Evolutionary conservation across 23 tunicate genomes (phyloP).

Genomic region (Phallusia fumigata): DNA sequence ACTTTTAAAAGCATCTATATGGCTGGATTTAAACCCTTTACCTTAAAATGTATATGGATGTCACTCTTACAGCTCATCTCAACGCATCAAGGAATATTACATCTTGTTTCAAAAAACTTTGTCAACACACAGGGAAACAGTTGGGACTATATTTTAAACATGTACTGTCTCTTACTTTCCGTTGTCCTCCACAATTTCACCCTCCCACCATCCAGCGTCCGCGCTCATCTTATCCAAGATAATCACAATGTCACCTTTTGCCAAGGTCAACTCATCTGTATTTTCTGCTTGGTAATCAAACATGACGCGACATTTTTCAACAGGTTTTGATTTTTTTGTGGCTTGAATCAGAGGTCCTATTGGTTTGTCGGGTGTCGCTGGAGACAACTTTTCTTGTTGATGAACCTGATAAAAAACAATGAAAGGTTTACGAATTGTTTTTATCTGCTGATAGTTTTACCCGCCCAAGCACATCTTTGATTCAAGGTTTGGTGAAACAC

Average conservation of each 20-base stretch:
- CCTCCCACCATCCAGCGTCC: conserved; percentile 97
- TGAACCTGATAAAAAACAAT: not conserved
- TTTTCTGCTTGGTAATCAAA: conserved; percentile 73
- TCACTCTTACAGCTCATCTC: too few relatives aligned
- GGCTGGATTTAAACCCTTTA: too few relatives aligned
- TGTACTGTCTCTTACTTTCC: conserved; percentile 58
- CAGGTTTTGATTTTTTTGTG: not conserved
- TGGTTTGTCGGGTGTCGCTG: not conserved
- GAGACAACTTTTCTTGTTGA: not conserved
- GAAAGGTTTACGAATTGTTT: too few relatives aligned
- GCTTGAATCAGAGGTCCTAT: not conserved
- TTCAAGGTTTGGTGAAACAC: too few relatives aligned
- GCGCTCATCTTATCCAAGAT: conserved; percentile 38
- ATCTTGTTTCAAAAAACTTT: too few relatives aligned
- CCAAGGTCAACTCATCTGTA: conserved; percentile 72
- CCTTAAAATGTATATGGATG: too few relatives aligned
- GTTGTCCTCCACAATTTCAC: conserved; percentile 47
- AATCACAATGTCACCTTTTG: conserved; percentile 58
- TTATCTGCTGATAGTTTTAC: too few relatives aligned
- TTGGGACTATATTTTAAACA: not conserved
- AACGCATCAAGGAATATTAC: too few relatives aligned
- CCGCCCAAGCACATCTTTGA: too few relatives aligned
- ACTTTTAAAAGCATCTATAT: too few relatives aligned
- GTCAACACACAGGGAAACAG: not conserved
- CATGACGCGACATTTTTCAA: conserved; percentile 49